Evolutionary conservation across 2,113 vertebrate species (phyloP).

Genomic region (Syrmaticus mikado): DNA sequence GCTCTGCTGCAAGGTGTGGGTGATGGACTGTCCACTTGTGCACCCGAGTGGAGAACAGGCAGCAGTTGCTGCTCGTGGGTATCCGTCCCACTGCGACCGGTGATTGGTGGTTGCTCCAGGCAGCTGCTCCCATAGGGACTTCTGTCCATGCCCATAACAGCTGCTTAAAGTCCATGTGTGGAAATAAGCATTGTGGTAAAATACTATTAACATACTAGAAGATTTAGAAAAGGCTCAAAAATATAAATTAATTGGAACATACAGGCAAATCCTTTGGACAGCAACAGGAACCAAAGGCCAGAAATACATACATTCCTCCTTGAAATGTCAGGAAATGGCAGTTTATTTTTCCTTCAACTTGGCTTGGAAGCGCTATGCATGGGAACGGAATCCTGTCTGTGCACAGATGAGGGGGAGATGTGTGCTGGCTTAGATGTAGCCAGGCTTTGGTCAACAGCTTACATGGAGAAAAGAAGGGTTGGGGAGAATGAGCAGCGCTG

Average conservation of each 20-base stretch:
- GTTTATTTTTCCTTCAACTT: neutral
- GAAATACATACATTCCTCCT: fast-evolving
- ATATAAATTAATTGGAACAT: neutral
- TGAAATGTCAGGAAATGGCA: neutral
- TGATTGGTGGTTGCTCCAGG: fast-evolving
- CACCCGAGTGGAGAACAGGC: neutral
- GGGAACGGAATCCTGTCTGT: neutral
- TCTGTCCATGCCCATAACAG: neutral
- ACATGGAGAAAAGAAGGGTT: neutral
- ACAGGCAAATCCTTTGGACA: neutral
- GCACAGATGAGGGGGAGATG: neutral
- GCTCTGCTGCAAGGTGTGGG: fast-evolving
- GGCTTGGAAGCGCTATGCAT: neutral
- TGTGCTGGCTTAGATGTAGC: neutral
- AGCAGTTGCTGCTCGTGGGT: neutral
- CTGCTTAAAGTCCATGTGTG: neutral
- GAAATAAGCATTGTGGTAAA: neutral
- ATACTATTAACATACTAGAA: neutral
- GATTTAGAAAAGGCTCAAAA: neutral
- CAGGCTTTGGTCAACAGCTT: no score
- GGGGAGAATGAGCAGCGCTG: neutral
- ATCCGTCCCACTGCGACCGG: neutral
- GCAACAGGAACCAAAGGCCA: fast-evolving
- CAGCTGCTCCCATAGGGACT: fast-evolving
- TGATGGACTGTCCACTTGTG: fast-evolving